A percentile compares a stretch with the other conserved stretches of the same genome.
phyloP scores from a whole-genome alignment of 2,797 vertebrate species.

The Myiothlypis coronata region DNA sequence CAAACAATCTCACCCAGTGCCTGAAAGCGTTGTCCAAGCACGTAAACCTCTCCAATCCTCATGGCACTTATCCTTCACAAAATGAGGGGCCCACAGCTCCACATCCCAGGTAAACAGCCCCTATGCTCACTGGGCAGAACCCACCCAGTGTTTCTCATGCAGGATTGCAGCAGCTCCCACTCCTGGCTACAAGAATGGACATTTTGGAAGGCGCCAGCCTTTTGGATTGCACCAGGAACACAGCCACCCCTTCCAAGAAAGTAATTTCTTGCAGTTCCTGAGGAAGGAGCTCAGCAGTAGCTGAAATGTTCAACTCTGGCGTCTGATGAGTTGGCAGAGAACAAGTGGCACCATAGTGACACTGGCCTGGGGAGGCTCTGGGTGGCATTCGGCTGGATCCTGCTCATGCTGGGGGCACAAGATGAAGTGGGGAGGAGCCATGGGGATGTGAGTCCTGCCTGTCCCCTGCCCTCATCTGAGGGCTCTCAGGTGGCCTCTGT shows the following conservation, averaged over 20 bases:
- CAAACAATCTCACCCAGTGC: neutral
- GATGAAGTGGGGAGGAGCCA: neutral
- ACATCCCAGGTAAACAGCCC: neutral
- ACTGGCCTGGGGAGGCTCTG: neutral
- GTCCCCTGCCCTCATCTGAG: neutral
- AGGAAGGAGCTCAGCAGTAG: neutral
- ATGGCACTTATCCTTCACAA: neutral
- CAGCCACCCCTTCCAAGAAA: neutral
- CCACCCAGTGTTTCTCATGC: neutral
- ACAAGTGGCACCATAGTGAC: neutral
- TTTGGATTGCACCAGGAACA: rapidly evolving
- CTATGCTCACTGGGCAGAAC: neutral
- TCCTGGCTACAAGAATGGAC: neutral
- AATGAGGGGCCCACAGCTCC: rapidly evolving
- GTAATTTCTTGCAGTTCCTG: neutral
- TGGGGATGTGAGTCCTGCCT: neutral
- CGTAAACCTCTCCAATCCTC: neutral
- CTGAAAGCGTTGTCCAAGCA: neutral
- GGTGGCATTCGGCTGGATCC: neutral
- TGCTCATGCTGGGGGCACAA: neutral
- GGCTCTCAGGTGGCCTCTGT: neutral
- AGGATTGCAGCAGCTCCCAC: neutral
- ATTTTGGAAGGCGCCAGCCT: neutral
- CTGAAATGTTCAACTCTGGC: neutral
- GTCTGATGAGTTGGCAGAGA: neutral